Conservation (phyloP, 2,113 vertebrate genomes). For the Engraulis encrasicolus region DNA sequence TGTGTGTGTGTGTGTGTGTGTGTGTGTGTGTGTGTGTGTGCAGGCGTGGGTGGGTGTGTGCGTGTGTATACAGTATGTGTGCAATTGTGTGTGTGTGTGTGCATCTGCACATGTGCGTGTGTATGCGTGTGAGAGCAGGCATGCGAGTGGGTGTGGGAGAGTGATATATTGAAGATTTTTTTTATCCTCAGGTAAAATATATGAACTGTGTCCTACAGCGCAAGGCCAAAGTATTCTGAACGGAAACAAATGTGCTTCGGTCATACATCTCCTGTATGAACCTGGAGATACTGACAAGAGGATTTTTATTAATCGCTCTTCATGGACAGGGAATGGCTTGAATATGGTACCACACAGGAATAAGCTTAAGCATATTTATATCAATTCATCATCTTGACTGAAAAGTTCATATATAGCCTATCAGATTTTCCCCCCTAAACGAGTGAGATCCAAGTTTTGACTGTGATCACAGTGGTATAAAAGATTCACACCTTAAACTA, state of each 20-base stretch:
- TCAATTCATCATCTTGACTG: not conserved
- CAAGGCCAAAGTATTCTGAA: not conserved
- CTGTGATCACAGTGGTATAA: not conserved
- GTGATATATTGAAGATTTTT: not conserved
- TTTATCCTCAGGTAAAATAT: not conserved
- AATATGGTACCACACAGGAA: not conserved
- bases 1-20: not conserved
- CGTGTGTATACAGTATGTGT: too few relatives aligned
- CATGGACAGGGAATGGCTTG: not conserved
- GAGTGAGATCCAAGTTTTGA: not conserved
- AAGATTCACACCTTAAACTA: slow-evolving; percentile 11
- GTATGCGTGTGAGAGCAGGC: slow-evolving; percentile 1
- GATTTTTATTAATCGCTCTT: not conserved
- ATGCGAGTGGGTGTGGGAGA: not conserved
- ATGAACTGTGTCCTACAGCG: not conserved
- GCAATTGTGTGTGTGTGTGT: not conserved
- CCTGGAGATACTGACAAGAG: not conserved
- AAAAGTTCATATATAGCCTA: not conserved
- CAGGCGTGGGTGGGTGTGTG: not conserved
- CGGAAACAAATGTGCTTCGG: not conserved
- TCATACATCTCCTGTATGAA: not conserved
- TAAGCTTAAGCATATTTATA: too few relatives aligned
- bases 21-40: not conserved
- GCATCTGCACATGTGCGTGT: too few relatives aligned
- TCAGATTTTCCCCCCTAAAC: not conserved